A percentile compares a stretch with the other conserved stretches of the same genome.
phyloP scores from a whole-genome alignment of 2,888 invertebrate genomes.

The Spodoptera exigua region DNA sequence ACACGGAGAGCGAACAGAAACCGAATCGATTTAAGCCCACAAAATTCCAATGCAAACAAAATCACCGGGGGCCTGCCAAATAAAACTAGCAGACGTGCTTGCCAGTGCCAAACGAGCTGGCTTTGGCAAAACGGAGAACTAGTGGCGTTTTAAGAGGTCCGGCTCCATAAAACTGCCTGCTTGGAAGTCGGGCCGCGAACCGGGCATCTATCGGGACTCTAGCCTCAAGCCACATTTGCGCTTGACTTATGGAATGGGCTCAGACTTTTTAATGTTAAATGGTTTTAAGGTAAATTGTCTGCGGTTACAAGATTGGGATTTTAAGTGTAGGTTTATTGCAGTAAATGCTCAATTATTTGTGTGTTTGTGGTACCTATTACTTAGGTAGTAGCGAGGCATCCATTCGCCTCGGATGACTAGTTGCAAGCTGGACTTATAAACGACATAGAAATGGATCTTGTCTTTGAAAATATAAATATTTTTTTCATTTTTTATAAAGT shows the following conservation, averaged over 20 bases:
- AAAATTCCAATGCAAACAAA: constrained; percentile 67
- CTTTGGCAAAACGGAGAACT: constrained; percentile 78
- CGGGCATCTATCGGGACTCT: constrained; percentile 41
- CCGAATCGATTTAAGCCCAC: constrained; percentile 62
- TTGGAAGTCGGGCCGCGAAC: constrained; percentile 79
- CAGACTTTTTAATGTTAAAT: constrained; percentile 54
- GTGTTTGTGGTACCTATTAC: too few relatives aligned
- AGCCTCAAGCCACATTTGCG: constrained; percentile 40
- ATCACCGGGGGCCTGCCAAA: constrained; percentile 66
- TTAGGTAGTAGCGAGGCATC: too few relatives aligned
- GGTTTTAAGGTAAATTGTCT: constrained; percentile 43
- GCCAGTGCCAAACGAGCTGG: constrained; percentile 74
- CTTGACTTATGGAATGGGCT: constrained; percentile 46
- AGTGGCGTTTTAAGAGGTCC: constrained; percentile 82
- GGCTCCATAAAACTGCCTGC: constrained; percentile 78
- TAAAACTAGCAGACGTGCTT: constrained; percentile 75
- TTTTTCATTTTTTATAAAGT: not conserved
- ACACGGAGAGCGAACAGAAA: constrained; percentile 49
- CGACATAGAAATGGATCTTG: too few relatives aligned
- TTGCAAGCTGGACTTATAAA: too few relatives aligned
- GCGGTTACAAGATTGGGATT: constrained; percentile 7
- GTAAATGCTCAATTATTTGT: too few relatives aligned
- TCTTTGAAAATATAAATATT: too few relatives aligned
- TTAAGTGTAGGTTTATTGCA: not conserved
- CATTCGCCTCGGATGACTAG: too few relatives aligned